Evolutionary conservation across 2,888 invertebrate genomes (phyloP).

Genomic region (Eupithecia subfuscata): DNA sequence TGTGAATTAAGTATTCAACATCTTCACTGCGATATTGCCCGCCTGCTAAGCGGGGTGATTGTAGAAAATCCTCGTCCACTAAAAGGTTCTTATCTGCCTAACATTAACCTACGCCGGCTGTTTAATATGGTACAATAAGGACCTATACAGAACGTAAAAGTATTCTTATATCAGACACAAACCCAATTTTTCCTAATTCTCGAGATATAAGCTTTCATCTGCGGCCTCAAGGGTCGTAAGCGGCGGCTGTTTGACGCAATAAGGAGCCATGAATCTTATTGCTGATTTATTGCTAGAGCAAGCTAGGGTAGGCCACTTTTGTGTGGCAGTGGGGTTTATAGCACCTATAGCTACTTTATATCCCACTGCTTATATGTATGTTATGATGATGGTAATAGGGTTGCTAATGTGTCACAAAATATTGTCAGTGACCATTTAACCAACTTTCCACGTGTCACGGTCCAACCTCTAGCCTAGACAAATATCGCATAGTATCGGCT

Average conservation of each 20-base stretch:
- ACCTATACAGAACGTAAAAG: neutral
- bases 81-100: too few relatives aligned
- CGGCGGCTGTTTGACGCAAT: conserved; percentile 54
- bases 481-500: too few relatives aligned
- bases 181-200: conserved; percentile 30
- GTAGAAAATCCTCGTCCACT: too few relatives aligned
- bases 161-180: neutral
- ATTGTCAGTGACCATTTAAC: too few relatives aligned
- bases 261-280: conserved; percentile 66
- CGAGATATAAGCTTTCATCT: conserved; percentile 41
- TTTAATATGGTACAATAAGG: neutral
- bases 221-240: conserved; percentile 47
- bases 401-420: neutral
- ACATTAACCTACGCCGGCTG: neutral
- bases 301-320: neutral
- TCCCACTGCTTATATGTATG: neutral
- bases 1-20: too few relatives aligned
- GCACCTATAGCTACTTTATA: neutral
- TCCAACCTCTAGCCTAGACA: too few relatives aligned
- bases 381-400: neutral
- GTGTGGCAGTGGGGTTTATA: neutral
- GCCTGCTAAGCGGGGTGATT: too few relatives aligned
- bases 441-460: too few relatives aligned
- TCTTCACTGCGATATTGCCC: too few relatives aligned
- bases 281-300: conserved; percentile 60